A percentile compares a stretch with the other conserved stretches of the same genome.
Conservation (phyloP, 2,797 vertebrate genomes). For the Phataginus tricuspis region DNA sequence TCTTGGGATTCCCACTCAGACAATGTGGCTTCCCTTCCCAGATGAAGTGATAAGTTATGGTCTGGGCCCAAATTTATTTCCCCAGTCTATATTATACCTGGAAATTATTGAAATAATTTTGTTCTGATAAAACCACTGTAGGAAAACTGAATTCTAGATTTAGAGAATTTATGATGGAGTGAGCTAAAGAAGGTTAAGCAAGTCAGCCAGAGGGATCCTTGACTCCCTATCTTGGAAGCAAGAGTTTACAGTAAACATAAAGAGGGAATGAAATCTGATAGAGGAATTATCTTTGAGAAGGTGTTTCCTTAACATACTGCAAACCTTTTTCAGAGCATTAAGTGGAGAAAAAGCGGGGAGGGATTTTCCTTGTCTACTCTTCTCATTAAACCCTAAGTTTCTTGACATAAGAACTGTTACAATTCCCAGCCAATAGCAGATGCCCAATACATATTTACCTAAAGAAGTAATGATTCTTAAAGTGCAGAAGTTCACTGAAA, state of each 20-base stretch:
- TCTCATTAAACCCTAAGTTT: neutral
- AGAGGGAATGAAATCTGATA: neutral
- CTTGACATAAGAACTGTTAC: neutral
- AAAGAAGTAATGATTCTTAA: neutral
- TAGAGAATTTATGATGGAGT: neutral
- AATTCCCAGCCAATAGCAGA: neutral
- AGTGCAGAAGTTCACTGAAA: neutral
- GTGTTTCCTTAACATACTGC: neutral
- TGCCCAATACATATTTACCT: neutral
- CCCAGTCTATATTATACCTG: slow-evolving; percentile 30
- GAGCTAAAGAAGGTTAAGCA: neutral
- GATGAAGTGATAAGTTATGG: neutral
- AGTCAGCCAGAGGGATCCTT: neutral
- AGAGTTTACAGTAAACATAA: neutral
- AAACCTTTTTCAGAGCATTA: neutral
- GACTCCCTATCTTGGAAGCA: neutral
- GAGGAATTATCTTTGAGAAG: neutral
- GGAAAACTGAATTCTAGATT: neutral
- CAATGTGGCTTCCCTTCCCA: neutral
- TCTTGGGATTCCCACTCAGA: slow-evolving; percentile 34
- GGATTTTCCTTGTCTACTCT: neutral
- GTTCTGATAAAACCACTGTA: slow-evolving; percentile 30
- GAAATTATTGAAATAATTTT: slow-evolving; percentile 34
- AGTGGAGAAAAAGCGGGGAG: neutral
- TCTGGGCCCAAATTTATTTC: neutral